Evolutionary conservation across 2,888 invertebrate species (phyloP), one percentile per base, ranked within the genome.

Genomic region (Esperia sulphurella): DNA sequence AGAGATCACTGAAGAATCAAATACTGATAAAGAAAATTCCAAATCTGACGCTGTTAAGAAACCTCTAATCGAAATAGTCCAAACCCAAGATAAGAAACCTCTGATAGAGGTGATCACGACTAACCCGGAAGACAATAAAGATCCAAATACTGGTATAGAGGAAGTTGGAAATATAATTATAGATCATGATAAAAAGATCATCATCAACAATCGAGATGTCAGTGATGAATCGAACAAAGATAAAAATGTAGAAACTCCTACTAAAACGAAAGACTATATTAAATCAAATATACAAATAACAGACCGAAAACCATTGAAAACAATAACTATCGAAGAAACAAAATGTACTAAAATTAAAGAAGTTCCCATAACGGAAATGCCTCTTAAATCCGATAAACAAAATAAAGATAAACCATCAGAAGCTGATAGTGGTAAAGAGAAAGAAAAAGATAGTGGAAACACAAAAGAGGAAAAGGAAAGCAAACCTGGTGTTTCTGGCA

Each of bases 61-160:
- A 45, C 70, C 81, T 0, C 52, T 85, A 1, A 71, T 83, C 54
- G 78, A 88, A 71, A 71, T 86, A 3, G 71, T 85, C 38, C 79
- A 80, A 37, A 54, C 63, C 21, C 46, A 52, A 31, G 64, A 67
- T 3, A 58, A 69, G 29, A 64, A 62, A 48, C 59, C 58, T 48
- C 35, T 57, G 48, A 52, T 48, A 13, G 51, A 59, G 9, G 54
- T 65, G 52, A 52, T 37, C 35, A 54, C 58, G 41, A 1, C 53
- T 10, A 35, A 12, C 21, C 5, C 41, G 0, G 51, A 48, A 42
- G 43, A 60, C 52, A 53, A 58, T 33, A 52, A 65, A 5, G 52
- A 54, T 45, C 42, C 40, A 12, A 41, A 48, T 9, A 59, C 54
- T 10, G 65, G 65, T 31, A 55, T 74, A 12, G 51, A 59, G 12